These are phyloP conservation scores for Melinaea marsaeus DNA, from an alignment of 2,888 invertebrate species.

Conservation along the genomic window DNA sequence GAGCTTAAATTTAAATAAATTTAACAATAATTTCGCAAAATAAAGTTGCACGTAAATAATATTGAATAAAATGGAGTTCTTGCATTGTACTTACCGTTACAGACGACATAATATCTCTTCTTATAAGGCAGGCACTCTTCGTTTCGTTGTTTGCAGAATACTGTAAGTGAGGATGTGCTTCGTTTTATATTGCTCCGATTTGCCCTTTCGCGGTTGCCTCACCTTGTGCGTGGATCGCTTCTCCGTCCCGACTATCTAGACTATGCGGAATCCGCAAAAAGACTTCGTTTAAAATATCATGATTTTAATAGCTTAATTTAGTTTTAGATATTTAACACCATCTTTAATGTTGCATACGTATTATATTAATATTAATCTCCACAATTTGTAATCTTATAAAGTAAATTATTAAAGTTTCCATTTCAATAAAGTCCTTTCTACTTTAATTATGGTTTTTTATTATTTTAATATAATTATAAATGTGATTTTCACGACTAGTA, in stretches of 20 bases:
- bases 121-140: conserved; percentile 48
- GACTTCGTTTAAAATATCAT: conserved; percentile 9
- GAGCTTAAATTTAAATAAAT: too few species aligned
- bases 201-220: conserved; percentile 76
- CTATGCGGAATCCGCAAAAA: conserved; percentile 28
- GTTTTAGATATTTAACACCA: neutral
- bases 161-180: conserved; percentile 65
- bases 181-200: conserved; percentile 74
- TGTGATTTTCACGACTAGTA: too few species aligned
- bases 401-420: too few species aligned
- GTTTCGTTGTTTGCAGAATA: conserved; percentile 67
- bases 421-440: too few species aligned
- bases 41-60: too few species aligned
- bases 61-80: neutral
- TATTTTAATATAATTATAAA: too few species aligned
- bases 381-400: too few species aligned
- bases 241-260: conserved; percentile 44
- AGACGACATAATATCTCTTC: conserved; percentile 47
- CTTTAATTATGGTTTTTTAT: too few species aligned
- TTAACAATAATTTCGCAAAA: too few species aligned
- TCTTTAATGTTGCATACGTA: too few species aligned
- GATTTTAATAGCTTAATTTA: neutral
- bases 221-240: conserved; percentile 70
- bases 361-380: too few species aligned
- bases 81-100: conserved; percentile 55